Evolutionary conservation across 23 tunicate genomes (phyloP), one percentile per base, ranked within the genome.

Genomic region (Halocynthia roretzi): DNA sequence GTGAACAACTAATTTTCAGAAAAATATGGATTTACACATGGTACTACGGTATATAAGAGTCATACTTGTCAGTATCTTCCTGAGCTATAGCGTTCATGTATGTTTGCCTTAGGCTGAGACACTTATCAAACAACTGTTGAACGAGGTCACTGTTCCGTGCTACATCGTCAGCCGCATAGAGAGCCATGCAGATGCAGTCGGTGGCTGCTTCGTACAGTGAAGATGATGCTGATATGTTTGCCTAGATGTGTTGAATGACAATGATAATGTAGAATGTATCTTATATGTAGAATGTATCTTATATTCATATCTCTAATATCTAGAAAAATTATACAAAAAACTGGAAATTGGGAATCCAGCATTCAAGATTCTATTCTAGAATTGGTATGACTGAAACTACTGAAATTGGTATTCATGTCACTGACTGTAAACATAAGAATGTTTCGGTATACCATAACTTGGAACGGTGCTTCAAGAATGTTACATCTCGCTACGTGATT

Each of bases 1-100:
- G 44, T 31, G 2, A 31, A 31, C 44, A 0, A 1, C 44, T 0
- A 31, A 31, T 31, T 31, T 31, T 31, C 44, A 31, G 44, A 31
- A 31, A 31, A 31, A 31, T 31, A 31, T 31, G 44, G 44, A 31
- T 31, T 31, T 31, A 31, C 4, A 31, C 44, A 31, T 4, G 44
- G 44, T 31, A 4, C 2, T 31, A 58, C 63, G 17, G 17, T 14
- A 58, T n/a, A 58, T 14, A 4, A 9, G 5, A 15, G n/a, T 60
- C 91, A 8, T 66, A 87, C 94, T 93, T 87, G 77, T 93, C 94
- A 0, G 94, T 87, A 51, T 93, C 98, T 87, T 87, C 94, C 56
- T 87, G 86, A 44, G 94, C 89, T 68, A 83, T 76, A 50, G 98
- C 94, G 58, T 77, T 83, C 67, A 82, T 86, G 76, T 77, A 93